phyloP scores from a whole-genome alignment of 1,140 invertebrate species.

The Galendromus occidentalis region DNA sequence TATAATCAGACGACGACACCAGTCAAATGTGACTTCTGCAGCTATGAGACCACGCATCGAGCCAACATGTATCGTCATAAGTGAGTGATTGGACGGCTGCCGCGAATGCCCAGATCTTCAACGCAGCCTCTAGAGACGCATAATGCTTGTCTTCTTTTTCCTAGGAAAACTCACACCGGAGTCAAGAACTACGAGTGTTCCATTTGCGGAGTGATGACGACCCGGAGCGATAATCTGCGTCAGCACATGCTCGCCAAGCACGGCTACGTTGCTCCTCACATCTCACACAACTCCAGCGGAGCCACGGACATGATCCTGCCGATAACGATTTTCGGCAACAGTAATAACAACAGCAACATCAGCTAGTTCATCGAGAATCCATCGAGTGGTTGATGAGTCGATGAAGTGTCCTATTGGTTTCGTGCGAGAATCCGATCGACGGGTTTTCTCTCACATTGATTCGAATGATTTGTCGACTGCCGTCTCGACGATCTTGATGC shows the following conservation, averaged over 20 bases:
- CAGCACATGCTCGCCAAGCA: slow-evolving; percentile 7
- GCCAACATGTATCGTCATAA: slow-evolving; percentile 10
- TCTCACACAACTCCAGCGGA: background rate
- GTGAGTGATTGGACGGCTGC: background rate
- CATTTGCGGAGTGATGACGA: slow-evolving; percentile 2
- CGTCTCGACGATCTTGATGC: too few species aligned
- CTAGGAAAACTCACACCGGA: background rate
- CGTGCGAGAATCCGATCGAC: too few species aligned
- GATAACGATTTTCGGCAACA: background rate
- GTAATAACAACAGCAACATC: background rate
- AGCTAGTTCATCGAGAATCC: background rate
- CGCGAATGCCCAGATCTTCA: too few species aligned
- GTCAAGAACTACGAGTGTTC: slow-evolving; percentile 8
- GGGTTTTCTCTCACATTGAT: too few species aligned
- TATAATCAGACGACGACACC: slow-evolving; percentile 10
- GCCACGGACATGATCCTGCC: slow-evolving; percentile 1
- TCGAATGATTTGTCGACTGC: too few species aligned
- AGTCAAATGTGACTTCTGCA: slow-evolving; percentile 9
- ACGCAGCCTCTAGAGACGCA: too few species aligned
- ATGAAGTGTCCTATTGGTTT: too few species aligned
- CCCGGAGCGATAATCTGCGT: background rate
- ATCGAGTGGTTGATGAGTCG: background rate
- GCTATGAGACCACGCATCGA: background rate
- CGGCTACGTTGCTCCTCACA: background rate
- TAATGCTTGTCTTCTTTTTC: background rate